A percentile compares a stretch with the other conserved stretches of the same genome.
These are phyloP conservation scores for Chelon auratus DNA, from an alignment of 2,797 vertebrate species.

Conservation along the genomic window DNA sequence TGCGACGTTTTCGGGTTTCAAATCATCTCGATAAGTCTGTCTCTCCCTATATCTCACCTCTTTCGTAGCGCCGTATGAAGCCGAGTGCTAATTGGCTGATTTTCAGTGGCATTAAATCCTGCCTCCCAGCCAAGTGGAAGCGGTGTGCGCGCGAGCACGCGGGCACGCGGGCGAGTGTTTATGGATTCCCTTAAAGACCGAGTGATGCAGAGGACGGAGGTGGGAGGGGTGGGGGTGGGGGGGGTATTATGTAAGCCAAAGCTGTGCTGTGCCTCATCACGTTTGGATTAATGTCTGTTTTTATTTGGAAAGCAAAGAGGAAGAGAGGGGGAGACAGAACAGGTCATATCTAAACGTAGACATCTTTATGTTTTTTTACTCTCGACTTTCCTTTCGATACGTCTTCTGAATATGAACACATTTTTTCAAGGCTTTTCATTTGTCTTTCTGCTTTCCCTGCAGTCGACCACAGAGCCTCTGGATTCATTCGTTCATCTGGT, in stretches of 20 bases:
- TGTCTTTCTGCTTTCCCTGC: slow-evolving; percentile 9
- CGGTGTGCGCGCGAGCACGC: background rate
- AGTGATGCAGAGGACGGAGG: slow-evolving; percentile 2
- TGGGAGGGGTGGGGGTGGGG: slow-evolving; percentile 5
- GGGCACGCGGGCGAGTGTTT: slow-evolving; percentile 45
- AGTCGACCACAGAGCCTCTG: background rate
- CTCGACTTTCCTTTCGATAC: slow-evolving; percentile 14
- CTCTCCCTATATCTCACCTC: slow-evolving; percentile 18
- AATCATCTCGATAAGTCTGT: slow-evolving; percentile 17
- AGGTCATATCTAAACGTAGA: slow-evolving; percentile 3
- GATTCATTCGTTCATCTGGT: background rate
- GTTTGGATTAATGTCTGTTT: slow-evolving; percentile 51
- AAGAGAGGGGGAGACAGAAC: background rate
- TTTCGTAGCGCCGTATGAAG: slow-evolving; percentile 57
- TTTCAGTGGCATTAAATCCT: slow-evolving; percentile 71
- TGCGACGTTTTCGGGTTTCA: slow-evolving; percentile 11
- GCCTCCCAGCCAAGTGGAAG: slow-evolving; percentile 54
- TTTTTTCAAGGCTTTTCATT: slow-evolving; percentile 7
- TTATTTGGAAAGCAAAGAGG: slow-evolving; percentile 7
- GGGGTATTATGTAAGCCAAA: slow-evolving; percentile 45
- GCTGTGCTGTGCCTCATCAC: slow-evolving; percentile 27
- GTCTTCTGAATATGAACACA: slow-evolving; percentile 31
- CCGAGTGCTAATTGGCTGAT: slow-evolving; percentile 69
- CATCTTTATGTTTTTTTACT: background rate
- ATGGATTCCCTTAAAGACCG: slow-evolving; percentile 44